Evolutionary conservation across 2,113 vertebrate genomes (phyloP).

Genomic region (Pseudonaja textilis): DNA sequence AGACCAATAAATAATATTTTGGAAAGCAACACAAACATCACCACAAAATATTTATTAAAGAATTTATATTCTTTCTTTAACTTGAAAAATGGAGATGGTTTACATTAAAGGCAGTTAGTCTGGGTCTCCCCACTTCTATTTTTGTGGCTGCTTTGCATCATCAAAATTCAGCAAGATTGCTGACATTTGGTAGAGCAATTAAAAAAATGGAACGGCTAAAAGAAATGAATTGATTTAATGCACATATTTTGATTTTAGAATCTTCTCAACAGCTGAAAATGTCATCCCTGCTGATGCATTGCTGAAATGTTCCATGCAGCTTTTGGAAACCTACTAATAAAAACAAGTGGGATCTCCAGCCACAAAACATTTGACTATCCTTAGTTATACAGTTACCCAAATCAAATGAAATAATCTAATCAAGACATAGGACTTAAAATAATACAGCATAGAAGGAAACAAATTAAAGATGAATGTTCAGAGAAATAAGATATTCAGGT

Average conservation of each 20-base stretch:
- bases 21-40: not conserved
- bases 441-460: not conserved
- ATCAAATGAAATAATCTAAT: not conserved
- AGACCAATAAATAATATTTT: not conserved
- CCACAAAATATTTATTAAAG: not conserved
- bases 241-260: not conserved
- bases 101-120: not conserved
- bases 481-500: not conserved
- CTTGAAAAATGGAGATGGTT: not conserved
- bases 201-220: not conserved
- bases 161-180: not conserved
- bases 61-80: not conserved
- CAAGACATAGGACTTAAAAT: not conserved
- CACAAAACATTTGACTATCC: not conserved
- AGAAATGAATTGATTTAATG: not conserved
- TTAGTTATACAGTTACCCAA: not conserved
- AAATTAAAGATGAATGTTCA: not conserved
- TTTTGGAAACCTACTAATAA: not conserved
- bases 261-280: not conserved
- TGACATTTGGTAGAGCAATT: not conserved
- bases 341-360: not conserved
- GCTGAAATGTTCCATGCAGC: not conserved
- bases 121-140: not conserved
- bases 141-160: not conserved
- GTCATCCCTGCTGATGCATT: not conserved